phyloP scores from a whole-genome alignment of 2,113 vertebrate species.

The Aleadryas rufinucha region DNA sequence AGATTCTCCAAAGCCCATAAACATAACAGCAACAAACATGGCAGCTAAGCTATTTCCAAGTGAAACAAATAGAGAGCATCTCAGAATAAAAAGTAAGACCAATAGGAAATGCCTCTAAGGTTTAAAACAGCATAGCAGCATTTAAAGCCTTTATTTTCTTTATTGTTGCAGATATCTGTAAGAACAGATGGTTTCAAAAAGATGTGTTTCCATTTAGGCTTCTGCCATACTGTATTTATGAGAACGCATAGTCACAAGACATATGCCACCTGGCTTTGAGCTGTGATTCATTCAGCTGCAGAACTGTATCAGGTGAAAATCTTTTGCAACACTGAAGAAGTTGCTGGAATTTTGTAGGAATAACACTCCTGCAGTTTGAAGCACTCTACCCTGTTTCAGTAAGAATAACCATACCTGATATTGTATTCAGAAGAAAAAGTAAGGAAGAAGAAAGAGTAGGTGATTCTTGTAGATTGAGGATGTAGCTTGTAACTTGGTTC shows the following conservation, averaged over 20 bases:
- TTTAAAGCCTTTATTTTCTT: conserved; percentile 19
- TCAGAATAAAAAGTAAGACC: not conserved
- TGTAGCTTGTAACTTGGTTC: not conserved
- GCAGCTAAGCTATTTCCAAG: not conserved
- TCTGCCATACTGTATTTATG: conserved; percentile 18
- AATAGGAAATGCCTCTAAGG: not conserved
- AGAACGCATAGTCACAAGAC: conserved; percentile 22
- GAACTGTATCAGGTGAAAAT: not conserved
- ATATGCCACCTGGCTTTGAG: conserved; percentile 27
- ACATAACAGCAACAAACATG: not conserved
- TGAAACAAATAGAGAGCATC: not conserved
- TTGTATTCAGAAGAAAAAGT: not conserved
- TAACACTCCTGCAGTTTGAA: not conserved
- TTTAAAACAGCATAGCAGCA: not conserved
- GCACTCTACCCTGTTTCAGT: not conserved
- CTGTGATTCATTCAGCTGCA: not conserved
- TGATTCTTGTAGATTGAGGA: not conserved
- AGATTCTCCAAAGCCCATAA: not conserved
- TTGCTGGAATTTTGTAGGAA: not conserved
- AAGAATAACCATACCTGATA: not conserved
- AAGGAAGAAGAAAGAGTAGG: not conserved
- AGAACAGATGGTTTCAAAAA: conserved; percentile 55
- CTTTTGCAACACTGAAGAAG: not conserved
- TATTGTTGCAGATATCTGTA: conserved; percentile 44
- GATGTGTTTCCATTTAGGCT: conserved; percentile 42